phyloP scores from a whole-genome alignment of 1,140 invertebrate species.

The Berghia stephanieae region DNA sequence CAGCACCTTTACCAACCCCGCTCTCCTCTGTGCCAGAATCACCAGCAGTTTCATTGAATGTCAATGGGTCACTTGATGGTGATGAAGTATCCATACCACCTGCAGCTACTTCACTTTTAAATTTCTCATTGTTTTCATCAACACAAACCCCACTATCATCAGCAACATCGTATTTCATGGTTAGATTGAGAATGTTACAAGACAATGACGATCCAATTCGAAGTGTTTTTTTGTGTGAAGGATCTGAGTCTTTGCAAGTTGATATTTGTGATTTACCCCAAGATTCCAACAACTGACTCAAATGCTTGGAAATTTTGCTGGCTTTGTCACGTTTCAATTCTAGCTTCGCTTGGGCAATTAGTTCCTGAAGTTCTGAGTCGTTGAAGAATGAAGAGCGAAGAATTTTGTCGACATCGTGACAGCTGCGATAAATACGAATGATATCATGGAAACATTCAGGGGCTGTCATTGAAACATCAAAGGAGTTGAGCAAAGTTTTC shows the following conservation, averaged over 20 bases:
- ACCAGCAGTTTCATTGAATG: too few relatives aligned
- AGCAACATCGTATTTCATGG: not conserved
- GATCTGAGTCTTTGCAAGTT: not conserved
- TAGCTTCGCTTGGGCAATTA: constrained; percentile 45
- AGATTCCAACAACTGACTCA: constrained; percentile 47
- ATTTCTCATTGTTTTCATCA: not conserved
- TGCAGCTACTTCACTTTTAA: not conserved
- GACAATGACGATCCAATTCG: too few relatives aligned
- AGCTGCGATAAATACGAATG: constrained; percentile 52
- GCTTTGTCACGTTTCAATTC: constrained; percentile 48
- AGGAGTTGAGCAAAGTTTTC: constrained; percentile 33
- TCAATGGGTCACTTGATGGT: too few relatives aligned
- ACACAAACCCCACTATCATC: not conserved
- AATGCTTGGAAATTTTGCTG: constrained; percentile 47
- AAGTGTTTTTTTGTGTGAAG: not conserved
- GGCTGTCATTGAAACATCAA: constrained; percentile 35
- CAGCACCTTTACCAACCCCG: too few relatives aligned
- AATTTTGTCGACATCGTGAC: constrained; percentile 62
- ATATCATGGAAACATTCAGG: constrained; percentile 44
- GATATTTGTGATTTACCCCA: constrained; percentile 50
- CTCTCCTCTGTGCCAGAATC: too few relatives aligned
- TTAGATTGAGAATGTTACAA: too few relatives aligned
- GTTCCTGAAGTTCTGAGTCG: constrained; percentile 43
- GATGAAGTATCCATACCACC: too few relatives aligned
- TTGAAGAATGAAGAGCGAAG: constrained; percentile 68